These are phyloP conservation scores for Opisthocomus hoazin DNA, from an alignment of 2,113 vertebrate species.

Conservation along the genomic window DNA sequence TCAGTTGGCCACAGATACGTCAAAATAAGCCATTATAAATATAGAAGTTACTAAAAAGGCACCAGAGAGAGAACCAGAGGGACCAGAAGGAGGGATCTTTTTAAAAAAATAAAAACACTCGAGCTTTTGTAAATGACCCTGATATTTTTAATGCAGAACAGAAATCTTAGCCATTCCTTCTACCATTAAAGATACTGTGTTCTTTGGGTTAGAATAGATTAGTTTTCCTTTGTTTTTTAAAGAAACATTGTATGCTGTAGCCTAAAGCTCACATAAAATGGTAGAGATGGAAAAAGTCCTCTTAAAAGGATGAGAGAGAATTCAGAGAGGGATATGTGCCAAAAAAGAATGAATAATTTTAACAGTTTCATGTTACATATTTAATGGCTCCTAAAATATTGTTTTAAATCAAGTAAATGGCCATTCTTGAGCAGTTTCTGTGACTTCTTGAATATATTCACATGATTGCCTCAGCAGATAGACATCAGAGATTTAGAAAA, in stretches of 20 bases:
- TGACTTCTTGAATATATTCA: not conserved
- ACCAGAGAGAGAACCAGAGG: not conserved
- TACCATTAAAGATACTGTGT: not conserved
- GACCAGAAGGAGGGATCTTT: conserved; percentile 1
- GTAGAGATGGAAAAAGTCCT: conserved; percentile 3
- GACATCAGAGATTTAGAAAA: not conserved
- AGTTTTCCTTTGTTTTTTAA: conserved; percentile 3
- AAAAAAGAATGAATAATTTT: not conserved
- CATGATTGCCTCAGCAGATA: not conserved
- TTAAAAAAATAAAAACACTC: not conserved
- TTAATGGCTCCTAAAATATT: not conserved
- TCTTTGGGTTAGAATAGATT: conserved; percentile 27
- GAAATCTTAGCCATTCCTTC: not conserved
- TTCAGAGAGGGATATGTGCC: not conserved
- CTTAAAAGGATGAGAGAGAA: not conserved
- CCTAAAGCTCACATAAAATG: not conserved
- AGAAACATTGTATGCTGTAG: not conserved
- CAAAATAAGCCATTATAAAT: conserved; percentile 26
- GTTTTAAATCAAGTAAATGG: not conserved
- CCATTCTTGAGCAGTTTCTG: not conserved
- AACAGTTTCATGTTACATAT: not conserved
- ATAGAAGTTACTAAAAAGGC: conserved; percentile 11
- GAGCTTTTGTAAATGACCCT: conserved; percentile 11
- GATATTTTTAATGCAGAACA: conserved; percentile 48
- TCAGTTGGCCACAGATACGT: not conserved